Conservation (phyloP, 2,888 invertebrate species). For the Rhorus exstirpatorius region DNA sequence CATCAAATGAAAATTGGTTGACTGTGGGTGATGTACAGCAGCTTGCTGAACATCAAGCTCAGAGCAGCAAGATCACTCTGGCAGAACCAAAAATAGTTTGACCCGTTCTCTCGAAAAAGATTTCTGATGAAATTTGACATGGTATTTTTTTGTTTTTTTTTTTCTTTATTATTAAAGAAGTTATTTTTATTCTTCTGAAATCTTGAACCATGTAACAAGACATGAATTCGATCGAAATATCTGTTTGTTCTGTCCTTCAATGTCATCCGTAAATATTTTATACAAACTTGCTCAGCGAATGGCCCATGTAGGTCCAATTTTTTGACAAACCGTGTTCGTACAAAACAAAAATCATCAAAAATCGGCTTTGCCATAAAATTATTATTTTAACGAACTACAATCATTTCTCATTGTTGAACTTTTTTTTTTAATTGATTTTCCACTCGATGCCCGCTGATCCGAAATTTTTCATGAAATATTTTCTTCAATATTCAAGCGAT, state of each 20-base stretch:
- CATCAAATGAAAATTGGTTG: conserved; percentile 25
- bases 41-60: conserved; percentile 36
- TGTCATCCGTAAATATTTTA: conserved; percentile 7
- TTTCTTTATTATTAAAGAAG: neutral
- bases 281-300: too few species aligned
- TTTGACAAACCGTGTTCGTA: too few species aligned
- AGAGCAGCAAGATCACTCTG: conserved; percentile 12
- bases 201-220: neutral
- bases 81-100: conserved; percentile 44
- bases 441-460: too few species aligned
- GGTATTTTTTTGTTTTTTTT: neutral
- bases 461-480: too few species aligned
- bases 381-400: too few species aligned
- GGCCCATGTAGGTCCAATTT: too few species aligned
- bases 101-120: neutral
- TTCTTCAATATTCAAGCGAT: too few species aligned
- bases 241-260: conserved; percentile 16
- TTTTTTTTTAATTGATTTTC: too few species aligned
- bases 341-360: too few species aligned
- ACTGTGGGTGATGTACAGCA: conserved; percentile 19
- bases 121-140: conserved; percentile 21
- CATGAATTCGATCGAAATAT: conserved; percentile 6
- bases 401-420: too few species aligned
- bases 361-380: too few species aligned
- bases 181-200: neutral